Evolutionary conservation across 1,140 invertebrate genomes (phyloP), one percentile per base, ranked within the genome.

Genomic region (Drosophila chauvacae): DNA sequence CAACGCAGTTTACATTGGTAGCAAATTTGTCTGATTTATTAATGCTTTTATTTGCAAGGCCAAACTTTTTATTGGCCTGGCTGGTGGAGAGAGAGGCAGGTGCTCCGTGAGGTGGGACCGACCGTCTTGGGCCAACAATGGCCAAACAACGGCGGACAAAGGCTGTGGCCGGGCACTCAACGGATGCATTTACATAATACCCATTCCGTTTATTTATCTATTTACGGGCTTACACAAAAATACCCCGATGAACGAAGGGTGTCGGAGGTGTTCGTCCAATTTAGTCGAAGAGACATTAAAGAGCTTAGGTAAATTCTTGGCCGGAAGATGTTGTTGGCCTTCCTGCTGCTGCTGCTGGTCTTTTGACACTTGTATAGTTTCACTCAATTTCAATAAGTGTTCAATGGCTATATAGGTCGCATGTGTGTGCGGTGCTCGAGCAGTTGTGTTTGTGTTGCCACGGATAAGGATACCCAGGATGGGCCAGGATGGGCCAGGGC

Each of bases 291-390:
- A 57, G 53, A 72, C 76, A 71, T 79, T 79, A 79, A 73, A 66
- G 66, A 26, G 77, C 77, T 79, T 79, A 72, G 58, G 68, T 42
- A 83, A 77, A 74, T 79, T 81, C 75, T 53, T 64, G 26, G 55
- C 58, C 68, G 13, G 70, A 71, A 77, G 51, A 80, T 66, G 62
- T 74, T 64, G 28, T 35, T 42, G 33, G 51, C 28, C 45, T 23
- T 48, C 47, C 51, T 23, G 13, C 51, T 23, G 18, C 26, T 23
- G 18, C 48, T 51, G 51, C 62, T 80, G 62, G 50, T 72, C 85
- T 81, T 78, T 84, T 84, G 81, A 88, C 85, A 88, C 85, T 88
- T 88, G 80, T 88, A 88, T 79, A 81, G 85, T 88, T 88, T 90
- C 85, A 48, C 55, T 84, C 72, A 78, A 80, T 87, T 83, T 87